A percentile compares a stretch with the other conserved stretches of the same genome.
These are phyloP conservation scores for Thamnaconus septentrionalis DNA, from an alignment of 2,113 vertebrate genomes.

Conservation along the genomic window DNA sequence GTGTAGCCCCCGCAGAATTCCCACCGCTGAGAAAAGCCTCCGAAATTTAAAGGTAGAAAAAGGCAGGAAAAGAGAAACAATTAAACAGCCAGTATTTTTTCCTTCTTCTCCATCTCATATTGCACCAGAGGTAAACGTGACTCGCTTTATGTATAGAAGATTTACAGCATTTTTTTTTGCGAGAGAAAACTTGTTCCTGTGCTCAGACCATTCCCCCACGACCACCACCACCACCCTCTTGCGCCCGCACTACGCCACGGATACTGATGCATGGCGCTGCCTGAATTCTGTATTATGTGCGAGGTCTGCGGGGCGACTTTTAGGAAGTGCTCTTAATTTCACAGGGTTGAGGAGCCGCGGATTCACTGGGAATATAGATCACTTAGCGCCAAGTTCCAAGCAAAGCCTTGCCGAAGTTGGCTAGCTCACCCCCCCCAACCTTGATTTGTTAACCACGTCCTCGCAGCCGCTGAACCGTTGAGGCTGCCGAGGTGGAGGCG, in stretches of 20 bases:
- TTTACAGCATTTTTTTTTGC: slow-evolving; percentile 2
- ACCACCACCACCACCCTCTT: slow-evolving; percentile 85
- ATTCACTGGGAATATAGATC: slow-evolving; percentile 99
- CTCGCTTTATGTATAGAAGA: not conserved
- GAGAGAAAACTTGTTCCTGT: not conserved
- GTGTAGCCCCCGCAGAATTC: slow-evolving; percentile 41
- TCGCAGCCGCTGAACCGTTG: slow-evolving; percentile 85
- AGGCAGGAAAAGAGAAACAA: slow-evolving; percentile 4
- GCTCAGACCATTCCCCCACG: slow-evolving; percentile 80
- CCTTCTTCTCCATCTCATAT: slow-evolving; percentile 2
- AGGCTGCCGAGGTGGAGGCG: slow-evolving; percentile 84
- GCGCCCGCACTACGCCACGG: slow-evolving; percentile 89
- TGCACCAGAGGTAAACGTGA: slow-evolving; percentile 2
- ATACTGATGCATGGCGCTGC: slow-evolving; percentile 99
- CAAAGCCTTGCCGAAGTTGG: slow-evolving; percentile 82
- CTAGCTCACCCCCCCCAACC: slow-evolving; percentile 66
- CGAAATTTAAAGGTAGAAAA: slow-evolving; percentile 7
- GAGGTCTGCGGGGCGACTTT: slow-evolving; percentile 89
- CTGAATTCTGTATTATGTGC: slow-evolving; percentile 98
- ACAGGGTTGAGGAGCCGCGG: slow-evolving; percentile 99
- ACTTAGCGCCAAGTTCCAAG: slow-evolving; percentile 94
- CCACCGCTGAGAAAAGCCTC: slow-evolving; percentile 35
- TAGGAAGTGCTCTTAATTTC: slow-evolving; percentile 99
- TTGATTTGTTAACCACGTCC: slow-evolving; percentile 96
- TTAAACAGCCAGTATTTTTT: slow-evolving; percentile 30